Percentiles rank a stretch among this genome's conserved stretches.
phyloP scores from a whole-genome alignment of 1,140 invertebrate species.

The Pectinophora gossypiella region DNA sequence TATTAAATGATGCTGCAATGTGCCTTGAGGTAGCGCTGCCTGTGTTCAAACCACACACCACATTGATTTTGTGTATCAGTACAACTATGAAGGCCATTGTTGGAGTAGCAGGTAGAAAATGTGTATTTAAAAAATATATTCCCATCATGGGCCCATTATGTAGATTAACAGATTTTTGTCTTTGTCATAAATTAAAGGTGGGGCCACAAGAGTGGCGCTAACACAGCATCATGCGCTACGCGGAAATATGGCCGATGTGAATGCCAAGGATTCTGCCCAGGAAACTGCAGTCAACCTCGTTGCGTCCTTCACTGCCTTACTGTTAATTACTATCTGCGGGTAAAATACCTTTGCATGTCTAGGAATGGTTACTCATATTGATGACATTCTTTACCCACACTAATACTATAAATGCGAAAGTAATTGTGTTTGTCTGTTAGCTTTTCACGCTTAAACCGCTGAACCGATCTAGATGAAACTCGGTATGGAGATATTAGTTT shows the following conservation, averaged over 20 bases:
- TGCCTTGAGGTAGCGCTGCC: constrained; percentile 87
- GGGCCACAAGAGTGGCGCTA: constrained; percentile 93
- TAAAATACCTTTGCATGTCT: constrained; percentile 17
- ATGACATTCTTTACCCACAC: no score
- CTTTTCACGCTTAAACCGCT: no score
- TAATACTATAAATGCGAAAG: no score
- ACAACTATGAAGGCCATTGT: constrained; percentile 85
- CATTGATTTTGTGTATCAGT: constrained; percentile 81
- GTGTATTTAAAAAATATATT: background rate
- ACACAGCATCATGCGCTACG: constrained; percentile 93
- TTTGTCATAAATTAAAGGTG: constrained; percentile 68
- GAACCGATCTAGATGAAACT: no score
- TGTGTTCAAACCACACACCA: constrained; percentile 76
- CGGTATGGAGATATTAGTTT: no score
- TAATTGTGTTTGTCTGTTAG: no score
- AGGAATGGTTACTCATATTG: no score
- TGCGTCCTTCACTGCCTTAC: constrained; percentile 86
- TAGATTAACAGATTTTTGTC: no score
- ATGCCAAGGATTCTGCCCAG: constrained; percentile 97
- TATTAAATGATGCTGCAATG: constrained; percentile 94
- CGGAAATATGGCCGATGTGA: constrained; percentile 95
- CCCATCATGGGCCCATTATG: no score
- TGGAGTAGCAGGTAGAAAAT: constrained; percentile 86
- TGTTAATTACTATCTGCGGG: constrained; percentile 79
- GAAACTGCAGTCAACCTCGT: constrained; percentile 95